Base-by-base conservation (phyloP, 2,888 invertebrate species). In the Chymomyza fuscimana region DNA sequence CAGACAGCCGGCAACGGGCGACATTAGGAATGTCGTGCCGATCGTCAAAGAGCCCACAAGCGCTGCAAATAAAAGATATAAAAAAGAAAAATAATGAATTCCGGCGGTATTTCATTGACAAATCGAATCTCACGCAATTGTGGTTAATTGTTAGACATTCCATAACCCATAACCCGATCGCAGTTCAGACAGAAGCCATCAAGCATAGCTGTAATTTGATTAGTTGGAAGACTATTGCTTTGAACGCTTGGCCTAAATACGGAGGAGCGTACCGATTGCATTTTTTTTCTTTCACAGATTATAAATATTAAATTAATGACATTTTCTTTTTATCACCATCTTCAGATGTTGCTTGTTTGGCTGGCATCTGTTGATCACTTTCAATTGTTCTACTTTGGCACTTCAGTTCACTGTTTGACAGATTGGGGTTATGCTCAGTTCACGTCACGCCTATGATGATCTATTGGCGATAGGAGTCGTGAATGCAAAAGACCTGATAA, bases 21-120 rank as follows among this genome's bases (percentile, higher is more conserved):
- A 98, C 79, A 97, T 92, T 77, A 97, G 94, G 92, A 98, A 98
- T 65, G 97, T 97, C 61, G 96, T 95, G 52, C 98, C 97, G 91
- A 98, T 96, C 25, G 96, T 94, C 80, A 98, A 92, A 1, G 97
- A 95, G 7, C 98, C 98, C 74, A 97, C 97, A 89, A 97, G 93
- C 79, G 98, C 98, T 98, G 94, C 76, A 96, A 95, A 79, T 89
- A 86, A 90, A 80, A 74, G 79, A 86, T 67, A 46, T 36, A 54
- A 70, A 64, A 46, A 4, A 46, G 2, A 60, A 50, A n/a, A 58
- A 63, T 63, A 50, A 61, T 22, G 52, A 63, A 68, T 50, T 76
- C 32, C 67, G 56, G 62, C 70, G 61, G 75, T 70, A 73, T 69
- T 69, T 68, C 54, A 52, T 65, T 66, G 68, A 79, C 76, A 77